These are phyloP conservation scores for Romanogobio albipinnatus DNA, from an alignment of 2,113 vertebrate genomes.

Conservation along the genomic window DNA sequence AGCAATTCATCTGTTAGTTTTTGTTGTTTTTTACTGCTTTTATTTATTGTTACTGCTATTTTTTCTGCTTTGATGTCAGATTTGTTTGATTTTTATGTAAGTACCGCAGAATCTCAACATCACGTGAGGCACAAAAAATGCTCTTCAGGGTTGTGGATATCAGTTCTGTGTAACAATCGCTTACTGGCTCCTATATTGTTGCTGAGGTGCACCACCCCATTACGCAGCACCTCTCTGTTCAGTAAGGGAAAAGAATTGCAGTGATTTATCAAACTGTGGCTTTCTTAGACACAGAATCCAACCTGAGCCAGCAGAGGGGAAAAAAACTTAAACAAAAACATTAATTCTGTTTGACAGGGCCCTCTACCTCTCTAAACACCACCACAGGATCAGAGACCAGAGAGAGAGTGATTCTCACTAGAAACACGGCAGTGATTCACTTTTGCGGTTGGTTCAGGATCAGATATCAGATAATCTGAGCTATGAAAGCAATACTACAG, in stretches of 20 bases:
- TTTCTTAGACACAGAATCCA: conserved; percentile 50
- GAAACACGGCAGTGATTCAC: conserved; percentile 32
- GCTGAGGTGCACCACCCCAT: conserved; percentile 30
- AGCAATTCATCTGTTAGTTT: background rate
- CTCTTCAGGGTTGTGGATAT: conserved; percentile 3
- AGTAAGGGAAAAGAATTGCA: conserved; percentile 48
- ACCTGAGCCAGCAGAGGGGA: conserved; percentile 31
- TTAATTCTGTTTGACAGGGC: conserved; percentile 50
- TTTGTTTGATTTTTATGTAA: background rate
- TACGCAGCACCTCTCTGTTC: conserved; percentile 15
- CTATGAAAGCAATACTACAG: conserved; percentile 38
- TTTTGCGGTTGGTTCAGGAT: conserved; percentile 21
- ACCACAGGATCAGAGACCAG: conserved; percentile 19
- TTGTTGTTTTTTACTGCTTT: background rate
- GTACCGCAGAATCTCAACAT: background rate
- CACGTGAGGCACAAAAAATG: background rate
- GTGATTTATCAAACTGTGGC: conserved; percentile 55
- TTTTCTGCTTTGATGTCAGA: background rate
- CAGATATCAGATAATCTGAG: conserved; percentile 24
- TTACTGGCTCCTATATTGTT: conserved; percentile 25
- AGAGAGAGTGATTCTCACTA: conserved; percentile 33
- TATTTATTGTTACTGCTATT: background rate
- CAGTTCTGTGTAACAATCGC: background rate
- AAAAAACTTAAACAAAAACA: conserved; percentile 48
- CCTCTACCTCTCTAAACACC: conserved; percentile 18